phyloP scores from a whole-genome alignment of 2,797 vertebrate species.

The Anguilla megastoma region DNA sequence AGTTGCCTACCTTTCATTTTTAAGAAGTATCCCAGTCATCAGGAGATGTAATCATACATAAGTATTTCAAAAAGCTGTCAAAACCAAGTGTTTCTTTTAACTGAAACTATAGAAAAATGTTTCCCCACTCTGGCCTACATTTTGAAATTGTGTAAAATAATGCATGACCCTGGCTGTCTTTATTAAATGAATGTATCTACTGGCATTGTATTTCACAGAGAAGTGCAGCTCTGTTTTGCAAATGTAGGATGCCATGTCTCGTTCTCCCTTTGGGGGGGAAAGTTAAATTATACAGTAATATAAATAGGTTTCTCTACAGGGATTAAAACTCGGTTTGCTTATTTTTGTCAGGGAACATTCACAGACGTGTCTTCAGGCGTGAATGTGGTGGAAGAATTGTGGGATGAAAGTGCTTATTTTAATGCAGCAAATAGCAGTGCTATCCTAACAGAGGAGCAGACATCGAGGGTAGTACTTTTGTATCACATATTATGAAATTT shows the following conservation, averaged over 20 bases:
- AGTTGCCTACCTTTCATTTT: background rate
- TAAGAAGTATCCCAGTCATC: background rate
- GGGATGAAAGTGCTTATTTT: conserved; percentile 44
- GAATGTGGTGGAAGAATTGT: conserved; percentile 34
- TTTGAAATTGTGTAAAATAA: background rate
- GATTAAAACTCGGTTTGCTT: conserved; percentile 47
- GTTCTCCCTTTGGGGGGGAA: conserved; percentile 19
- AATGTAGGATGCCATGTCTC: conserved; percentile 14
- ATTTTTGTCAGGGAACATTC: conserved; percentile 52
- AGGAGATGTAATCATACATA: background rate
- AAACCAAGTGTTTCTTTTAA: background rate
- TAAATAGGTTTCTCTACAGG: conserved; percentile 59
- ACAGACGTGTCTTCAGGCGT: conserved; percentile 38
- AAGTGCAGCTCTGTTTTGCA: background rate
- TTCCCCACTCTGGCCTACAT: background rate
- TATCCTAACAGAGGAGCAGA: conserved; percentile 26
- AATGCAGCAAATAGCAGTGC: conserved; percentile 49
- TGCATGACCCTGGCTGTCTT: conserved; percentile 19
- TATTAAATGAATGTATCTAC: conserved; percentile 1
- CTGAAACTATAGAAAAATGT: background rate
- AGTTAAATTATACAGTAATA: conserved; percentile 54
- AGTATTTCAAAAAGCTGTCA: conserved; percentile 10
- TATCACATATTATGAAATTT: conserved; percentile 12
- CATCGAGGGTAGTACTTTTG: conserved; percentile 1
- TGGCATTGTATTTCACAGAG: background rate